Base-by-base conservation (phyloP, 2,113 vertebrate genomes). In the Anoplopoma fimbria region DNA sequence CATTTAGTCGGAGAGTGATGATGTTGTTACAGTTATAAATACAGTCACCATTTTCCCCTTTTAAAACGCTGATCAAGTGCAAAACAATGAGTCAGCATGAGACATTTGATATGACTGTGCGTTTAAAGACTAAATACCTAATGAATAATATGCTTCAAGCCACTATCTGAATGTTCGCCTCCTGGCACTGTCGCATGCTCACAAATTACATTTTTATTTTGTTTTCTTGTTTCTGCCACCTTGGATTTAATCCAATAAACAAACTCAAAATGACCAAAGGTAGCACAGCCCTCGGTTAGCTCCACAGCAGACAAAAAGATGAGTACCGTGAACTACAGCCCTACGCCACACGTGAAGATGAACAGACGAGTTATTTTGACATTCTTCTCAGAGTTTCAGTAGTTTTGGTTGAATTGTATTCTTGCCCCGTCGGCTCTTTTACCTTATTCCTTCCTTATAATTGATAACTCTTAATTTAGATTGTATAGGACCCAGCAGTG, bases 1-100 rank as follows among this genome's bases (percentile, higher is more conserved):
- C 58, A 55, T 27, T 64, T 4, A 64, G 69, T 0, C 2, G 27
- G 53, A 38, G 42, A 57, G 57, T 38, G 63, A 87, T 81, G 82
- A 81, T 57, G 1, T 19, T 36, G 75, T 55, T 23, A 38, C 77
- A 62, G 47, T n/a, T n/a, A n/a, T n/a, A n/a, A 76, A 77, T 73
- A 69, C 34, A 7, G 23, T 81, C 40, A 45, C 25, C 45, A 49
- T 49, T 34, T 27, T 77, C 7, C 23, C 21, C 27, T 10, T 65
- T 73, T 45, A 25, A 72, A 64, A n/a, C 1, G 42, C 58, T n/a
- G 45, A 70, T 70, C 4, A n/a, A 36, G 19, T 21, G 21, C 51
- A 68, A 23, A 76, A 68, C 6, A 45, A n/a, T 1, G 19, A 27
- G 19, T 38, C 63, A 65, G 4, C 23, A 34, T 34, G 25, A 55